Evolutionary conservation across 2,797 vertebrate genomes (phyloP), one percentile per base, ranked within the genome.

Genomic region (Neopelma chrysocephalum): DNA sequence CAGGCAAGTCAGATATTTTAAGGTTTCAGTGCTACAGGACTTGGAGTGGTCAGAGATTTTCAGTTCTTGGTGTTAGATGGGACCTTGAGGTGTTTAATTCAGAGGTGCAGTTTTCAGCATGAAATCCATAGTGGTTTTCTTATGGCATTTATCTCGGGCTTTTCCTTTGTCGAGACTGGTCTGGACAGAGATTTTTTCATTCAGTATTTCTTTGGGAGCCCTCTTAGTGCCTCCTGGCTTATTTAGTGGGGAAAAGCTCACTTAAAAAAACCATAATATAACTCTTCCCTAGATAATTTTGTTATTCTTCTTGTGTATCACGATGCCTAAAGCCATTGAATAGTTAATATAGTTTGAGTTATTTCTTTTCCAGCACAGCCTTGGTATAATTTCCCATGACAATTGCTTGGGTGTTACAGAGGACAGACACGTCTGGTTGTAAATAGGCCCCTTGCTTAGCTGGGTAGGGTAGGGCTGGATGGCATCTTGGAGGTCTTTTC

Each of bases 11-110:
- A 47, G 26, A 1, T 32, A 6, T 20, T 64, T 50, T 12, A 19
- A 15, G 18, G 34, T 56, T 56, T 38, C 36, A 42, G 15, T n/a
- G 34, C 5, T 80, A 17, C 21, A 36, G 65, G 29, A 4, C 50
- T n/a, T 71, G 20, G 38, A 47, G 22, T 3, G 0, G 43, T 32
- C 17, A 40, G 61, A 14, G 15, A 3, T 42, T 79, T 61, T 50
- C 12, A 18, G 15, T 65, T 89, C 47, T 50, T 0, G 0, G 9
- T 50, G 47, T 51, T 83, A 69, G 34, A 26, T 11, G 2, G 29
- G 11, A 7, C 42, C 40, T 13, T 20, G 38, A 76, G 27, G 9
- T 66, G 1, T 62, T 85, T 31, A 19, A 79, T 62, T 25, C 14
- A 45, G 58, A 60, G 20, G 21, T 8, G 27, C 47, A 31, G 2